A percentile compares a stretch with the other conserved stretches of the same genome.
Conservation (phyloP, 2,113 vertebrate species). For the Haemorhous mexicanus region DNA sequence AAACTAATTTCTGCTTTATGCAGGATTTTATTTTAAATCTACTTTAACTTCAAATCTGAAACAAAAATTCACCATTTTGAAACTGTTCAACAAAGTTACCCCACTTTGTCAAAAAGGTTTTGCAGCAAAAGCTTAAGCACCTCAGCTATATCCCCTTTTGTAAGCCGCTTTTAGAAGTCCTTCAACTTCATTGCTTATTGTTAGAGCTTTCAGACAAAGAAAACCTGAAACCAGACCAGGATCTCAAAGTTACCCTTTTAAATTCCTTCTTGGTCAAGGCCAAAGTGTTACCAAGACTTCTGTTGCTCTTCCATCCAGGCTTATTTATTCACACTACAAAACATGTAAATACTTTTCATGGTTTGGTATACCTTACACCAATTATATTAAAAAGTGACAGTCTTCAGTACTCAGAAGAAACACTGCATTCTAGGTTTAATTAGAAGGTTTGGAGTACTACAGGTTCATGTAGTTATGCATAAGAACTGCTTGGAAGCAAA, state of each 20-base stretch:
- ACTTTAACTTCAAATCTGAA: not conserved
- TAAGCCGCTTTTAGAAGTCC: conserved; percentile 11
- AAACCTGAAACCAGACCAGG: conserved; percentile 67
- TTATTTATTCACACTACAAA: conserved; percentile 69
- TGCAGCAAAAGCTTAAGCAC: not conserved
- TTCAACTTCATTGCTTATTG: conserved; percentile 21
- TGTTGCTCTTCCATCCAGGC: conserved; percentile 61
- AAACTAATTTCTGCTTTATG: not conserved
- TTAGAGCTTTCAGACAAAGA: conserved; percentile 53
- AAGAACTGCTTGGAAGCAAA: conserved; percentile 37
- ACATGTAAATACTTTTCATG: conserved; percentile 69
- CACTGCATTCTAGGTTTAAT: conserved; percentile 55
- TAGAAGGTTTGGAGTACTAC: conserved; percentile 40
- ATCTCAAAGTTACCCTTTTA: conserved; percentile 68
- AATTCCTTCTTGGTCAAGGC: conserved; percentile 67
- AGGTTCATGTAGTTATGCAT: conserved; percentile 23
- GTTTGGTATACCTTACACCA: conserved; percentile 66
- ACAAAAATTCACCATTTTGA: not conserved
- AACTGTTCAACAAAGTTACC: not conserved
- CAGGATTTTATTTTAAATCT: not conserved
- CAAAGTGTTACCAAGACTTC: conserved; percentile 67
- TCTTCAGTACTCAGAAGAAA: conserved; percentile 64
- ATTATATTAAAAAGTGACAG: conserved; percentile 50
- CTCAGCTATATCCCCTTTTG: conserved; percentile 18
- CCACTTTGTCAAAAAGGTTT: not conserved